phyloP scores from a whole-genome alignment of 2,113 vertebrate genomes.

The Osmerus eperlanus region DNA sequence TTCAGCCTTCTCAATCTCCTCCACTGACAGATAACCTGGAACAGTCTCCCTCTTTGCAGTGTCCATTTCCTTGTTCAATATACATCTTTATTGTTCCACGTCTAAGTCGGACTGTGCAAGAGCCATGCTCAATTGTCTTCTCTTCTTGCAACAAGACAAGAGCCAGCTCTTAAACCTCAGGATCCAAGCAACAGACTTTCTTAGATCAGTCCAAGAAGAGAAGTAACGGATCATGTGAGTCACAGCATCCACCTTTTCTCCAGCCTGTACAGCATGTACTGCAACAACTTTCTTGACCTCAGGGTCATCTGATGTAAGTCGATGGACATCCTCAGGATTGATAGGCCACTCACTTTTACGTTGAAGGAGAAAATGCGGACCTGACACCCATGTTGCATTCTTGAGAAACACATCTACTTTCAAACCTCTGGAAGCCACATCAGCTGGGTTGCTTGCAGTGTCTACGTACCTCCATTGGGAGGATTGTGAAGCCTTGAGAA shows the following conservation, averaged over 20 bases:
- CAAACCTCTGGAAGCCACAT: no score
- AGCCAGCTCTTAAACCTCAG: slow-evolving; percentile 5
- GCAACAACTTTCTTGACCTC: slow-evolving; percentile 6
- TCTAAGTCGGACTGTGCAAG: slow-evolving; percentile 12
- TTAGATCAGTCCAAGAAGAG: slow-evolving; percentile 11
- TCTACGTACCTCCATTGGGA: no score
- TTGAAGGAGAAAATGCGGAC: no score
- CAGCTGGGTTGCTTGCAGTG: no score
- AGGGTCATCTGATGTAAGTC: slow-evolving; percentile 4
- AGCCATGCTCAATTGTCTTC: slow-evolving; percentile 1
- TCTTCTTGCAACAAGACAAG: neutral
- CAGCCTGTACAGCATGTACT: neutral
- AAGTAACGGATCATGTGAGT: slow-evolving; percentile 6
- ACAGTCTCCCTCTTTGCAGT: neutral
- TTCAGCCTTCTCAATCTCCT: slow-evolving; percentile 3
- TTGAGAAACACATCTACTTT: no score
- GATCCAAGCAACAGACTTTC: slow-evolving; percentile 8
- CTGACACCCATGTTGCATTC: no score
- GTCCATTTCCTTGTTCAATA: neutral
- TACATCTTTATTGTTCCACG: neutral
- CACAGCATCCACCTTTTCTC: slow-evolving; percentile 4
- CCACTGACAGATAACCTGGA: neutral
- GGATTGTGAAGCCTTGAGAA: no score
- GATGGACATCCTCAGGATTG: no score
- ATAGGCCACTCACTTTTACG: no score